These are phyloP conservation scores for Tortrix viridana DNA, from an alignment of 2,888 invertebrate species.

Conservation along the genomic window DNA sequence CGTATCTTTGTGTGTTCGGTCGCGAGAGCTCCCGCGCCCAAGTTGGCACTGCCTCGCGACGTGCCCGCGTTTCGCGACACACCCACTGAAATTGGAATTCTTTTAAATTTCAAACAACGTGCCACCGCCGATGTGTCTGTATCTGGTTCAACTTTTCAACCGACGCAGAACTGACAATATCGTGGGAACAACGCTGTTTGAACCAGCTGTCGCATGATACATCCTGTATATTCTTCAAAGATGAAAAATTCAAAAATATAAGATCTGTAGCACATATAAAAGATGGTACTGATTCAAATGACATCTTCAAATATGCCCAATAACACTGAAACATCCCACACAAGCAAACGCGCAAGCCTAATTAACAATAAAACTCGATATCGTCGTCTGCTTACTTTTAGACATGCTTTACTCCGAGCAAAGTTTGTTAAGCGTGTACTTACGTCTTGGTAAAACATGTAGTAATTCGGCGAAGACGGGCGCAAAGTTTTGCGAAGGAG, in stretches of 20 bases:
- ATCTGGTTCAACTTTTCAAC: slow-evolving; percentile 62
- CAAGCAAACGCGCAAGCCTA: slow-evolving; percentile 4
- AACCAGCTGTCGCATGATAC: slow-evolving; percentile 20
- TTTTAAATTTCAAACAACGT: slow-evolving; percentile 73
- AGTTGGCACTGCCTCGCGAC: slow-evolving; percentile 27
- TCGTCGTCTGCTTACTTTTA: slow-evolving; percentile 21
- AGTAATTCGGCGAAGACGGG: slow-evolving; percentile 66
- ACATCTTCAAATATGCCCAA: no score
- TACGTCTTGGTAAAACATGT: slow-evolving; percentile 71
- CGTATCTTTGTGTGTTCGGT: slow-evolving; percentile 1
- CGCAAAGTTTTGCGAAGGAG: slow-evolving; percentile 66
- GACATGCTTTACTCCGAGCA: slow-evolving; percentile 47
- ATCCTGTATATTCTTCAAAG: slow-evolving; percentile 7
- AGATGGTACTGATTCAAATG: no score
- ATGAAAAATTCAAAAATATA: neutral
- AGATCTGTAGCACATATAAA: neutral
- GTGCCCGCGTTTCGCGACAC: slow-evolving; percentile 45
- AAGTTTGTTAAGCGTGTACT: slow-evolving; percentile 68
- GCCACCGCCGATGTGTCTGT: slow-evolving; percentile 54
- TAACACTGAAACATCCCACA: neutral
- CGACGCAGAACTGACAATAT: slow-evolving; percentile 68
- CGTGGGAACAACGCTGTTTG: slow-evolving; percentile 46
- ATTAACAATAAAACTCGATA: slow-evolving; percentile 25
- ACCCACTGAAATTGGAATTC: slow-evolving; percentile 76
- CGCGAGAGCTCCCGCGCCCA: slow-evolving; percentile 16